Base-by-base conservation (phyloP, 2,797 vertebrate genomes). In the Sphenodon punctatus region DNA sequence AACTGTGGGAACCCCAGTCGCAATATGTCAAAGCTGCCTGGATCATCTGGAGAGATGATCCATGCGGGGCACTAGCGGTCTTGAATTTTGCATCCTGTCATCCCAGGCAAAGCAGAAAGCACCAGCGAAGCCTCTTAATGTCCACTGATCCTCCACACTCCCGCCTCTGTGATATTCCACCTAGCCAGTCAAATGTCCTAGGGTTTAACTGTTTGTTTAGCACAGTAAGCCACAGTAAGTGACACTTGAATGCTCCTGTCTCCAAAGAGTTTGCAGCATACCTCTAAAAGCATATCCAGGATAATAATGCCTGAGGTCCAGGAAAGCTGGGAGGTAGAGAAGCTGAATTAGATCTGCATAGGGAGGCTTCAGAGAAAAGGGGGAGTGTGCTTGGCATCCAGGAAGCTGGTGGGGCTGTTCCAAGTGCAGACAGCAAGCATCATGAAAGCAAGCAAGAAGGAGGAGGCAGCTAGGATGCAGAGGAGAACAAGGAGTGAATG, bases 401-500 rank as follows among this genome's bases (percentile, higher is more conserved):
- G 45, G 55, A 67, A 74, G 30, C 32, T 43, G 32, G 32, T 53
- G 27, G n/a, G n/a, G n/a, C 27, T 41, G 45, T 59, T 66, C 58
- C 27, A 25, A n/a, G n/a, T n/a, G n/a, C n/a, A n/a, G n/a, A n/a
- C n/a, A n/a, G n/a, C n/a, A n/a, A 51, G 45, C 58, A 48, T 34
- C 59, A 59, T 36, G 60, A n/a, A 25, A 27, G 55, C 42, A 20
- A 36, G 55, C 59, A 34, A 30, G 49, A 60, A 75, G 41, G 42
- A 61, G 22, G 56, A 81, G 78, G 48, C 38, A 60, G 20, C 38
- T 48, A 61, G 78, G 78, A 74, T 74, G 69, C 64, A 67, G 78
- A 82, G 80, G 72, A 67, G 80, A 82, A 66, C 67, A 76, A 82
- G 80, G 74, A 66, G n/a, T 66, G 73, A 66, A 58, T 51, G 61